Evolutionary conservation across 2,797 vertebrate species (phyloP).

Genomic region (Nyctalus aviator): DNA sequence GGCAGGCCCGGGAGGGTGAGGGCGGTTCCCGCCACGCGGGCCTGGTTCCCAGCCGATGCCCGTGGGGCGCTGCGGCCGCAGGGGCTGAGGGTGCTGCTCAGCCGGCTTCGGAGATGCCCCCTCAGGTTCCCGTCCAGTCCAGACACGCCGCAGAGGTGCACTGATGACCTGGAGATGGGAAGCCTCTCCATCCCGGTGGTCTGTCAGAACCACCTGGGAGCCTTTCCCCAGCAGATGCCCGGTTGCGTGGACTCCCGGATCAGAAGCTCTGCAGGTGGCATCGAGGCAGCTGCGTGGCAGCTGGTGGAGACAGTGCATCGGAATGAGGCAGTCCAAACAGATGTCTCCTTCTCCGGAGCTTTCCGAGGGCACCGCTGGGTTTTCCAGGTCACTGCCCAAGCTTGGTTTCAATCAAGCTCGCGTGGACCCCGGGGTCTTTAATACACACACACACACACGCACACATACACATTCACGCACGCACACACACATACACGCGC

Average conservation of each 20-base stretch:
- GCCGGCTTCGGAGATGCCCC: not conserved
- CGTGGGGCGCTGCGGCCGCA: not conserved
- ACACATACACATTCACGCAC: too few species aligned
- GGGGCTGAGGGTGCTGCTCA: not conserved
- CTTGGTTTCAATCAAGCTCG: not conserved
- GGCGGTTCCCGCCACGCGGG: rapidly evolving
- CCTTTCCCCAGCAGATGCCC: not conserved
- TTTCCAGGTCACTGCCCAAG: conserved; percentile 51
- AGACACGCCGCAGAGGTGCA: not conserved
- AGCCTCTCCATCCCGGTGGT: not conserved
- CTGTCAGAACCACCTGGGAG: conserved; percentile 1
- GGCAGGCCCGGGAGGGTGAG: not conserved
- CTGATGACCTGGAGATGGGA: conserved; percentile 25
- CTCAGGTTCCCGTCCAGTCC: not conserved
- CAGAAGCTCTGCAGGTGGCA: conserved; percentile 43
- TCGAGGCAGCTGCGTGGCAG: not conserved
- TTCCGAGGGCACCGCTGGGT: conserved; percentile 30
- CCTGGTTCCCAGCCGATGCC: not conserved
- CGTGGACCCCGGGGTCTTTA: not conserved
- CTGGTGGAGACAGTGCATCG: not conserved
- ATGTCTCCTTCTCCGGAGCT: conserved; percentile 9
- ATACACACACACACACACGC: not conserved
- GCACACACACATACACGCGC: not conserved
- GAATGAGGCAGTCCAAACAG: not conserved
- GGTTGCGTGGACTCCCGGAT: not conserved